Percentiles rank a stretch among this genome's conserved stretches.
These are phyloP conservation scores for Sesia bembeciformis DNA, from an alignment of 2,888 invertebrate genomes.

Conservation along the genomic window DNA sequence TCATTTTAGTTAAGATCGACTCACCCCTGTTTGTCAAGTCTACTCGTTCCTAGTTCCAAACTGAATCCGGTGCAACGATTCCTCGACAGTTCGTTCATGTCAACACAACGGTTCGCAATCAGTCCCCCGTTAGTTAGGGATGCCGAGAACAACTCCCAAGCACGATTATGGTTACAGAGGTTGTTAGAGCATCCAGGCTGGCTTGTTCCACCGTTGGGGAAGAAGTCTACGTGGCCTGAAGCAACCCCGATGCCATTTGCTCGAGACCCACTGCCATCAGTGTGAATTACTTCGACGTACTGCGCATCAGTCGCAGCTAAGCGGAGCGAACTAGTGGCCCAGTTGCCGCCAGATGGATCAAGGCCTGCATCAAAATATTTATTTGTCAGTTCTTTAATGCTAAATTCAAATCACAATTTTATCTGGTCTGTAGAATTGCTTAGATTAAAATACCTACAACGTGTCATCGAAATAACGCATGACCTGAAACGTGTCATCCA, in stretches of 20 bases:
- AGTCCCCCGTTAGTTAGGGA: constrained; percentile 2
- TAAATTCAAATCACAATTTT: no score
- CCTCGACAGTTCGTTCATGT: constrained; percentile 4
- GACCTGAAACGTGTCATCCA: no score
- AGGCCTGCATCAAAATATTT: not conserved
- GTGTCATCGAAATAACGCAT: no score
- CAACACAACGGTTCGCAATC: constrained; percentile 3
- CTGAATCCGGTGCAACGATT: constrained; percentile 3
- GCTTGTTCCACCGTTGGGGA: constrained; percentile 22
- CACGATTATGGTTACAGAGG: constrained; percentile 4
- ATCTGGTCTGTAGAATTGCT: no score
- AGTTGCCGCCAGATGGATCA: not conserved
- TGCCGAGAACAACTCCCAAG: constrained; percentile 6
- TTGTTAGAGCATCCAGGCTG: constrained; percentile 2
- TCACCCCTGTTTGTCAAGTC: not conserved
- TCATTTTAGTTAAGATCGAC: not conserved
- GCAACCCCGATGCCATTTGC: constrained; percentile 8
- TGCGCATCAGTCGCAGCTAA: constrained; percentile 6
- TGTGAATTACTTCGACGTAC: constrained; percentile 21
- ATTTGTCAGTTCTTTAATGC: no score
- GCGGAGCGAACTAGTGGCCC: not conserved
- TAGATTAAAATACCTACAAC: no score
- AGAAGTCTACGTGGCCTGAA: constrained; percentile 5
- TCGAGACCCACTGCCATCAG: constrained; percentile 7
- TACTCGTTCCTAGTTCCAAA: not conserved